These are phyloP conservation scores for Emys orbicularis DNA, from an alignment of 2,797 vertebrate genomes.

Conservation along the genomic window DNA sequence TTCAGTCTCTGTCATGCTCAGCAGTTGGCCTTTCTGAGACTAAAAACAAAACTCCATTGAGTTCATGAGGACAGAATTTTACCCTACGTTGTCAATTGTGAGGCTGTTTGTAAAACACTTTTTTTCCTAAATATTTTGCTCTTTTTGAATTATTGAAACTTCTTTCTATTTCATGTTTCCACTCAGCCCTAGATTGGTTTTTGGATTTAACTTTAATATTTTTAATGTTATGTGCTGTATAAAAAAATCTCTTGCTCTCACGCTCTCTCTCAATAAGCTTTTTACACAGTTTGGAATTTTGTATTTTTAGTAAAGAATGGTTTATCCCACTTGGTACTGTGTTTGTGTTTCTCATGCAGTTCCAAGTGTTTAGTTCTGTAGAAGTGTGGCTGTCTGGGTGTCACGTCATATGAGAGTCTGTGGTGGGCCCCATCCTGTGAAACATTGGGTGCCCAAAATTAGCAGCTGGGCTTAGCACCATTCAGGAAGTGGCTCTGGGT, in stretches of 20 bases:
- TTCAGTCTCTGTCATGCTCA: background rate
- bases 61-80: background rate
- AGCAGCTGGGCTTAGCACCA: background rate
- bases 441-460: background rate
- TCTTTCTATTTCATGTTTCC: background rate
- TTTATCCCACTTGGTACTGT: background rate
- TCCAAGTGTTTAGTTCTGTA: background rate
- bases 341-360: background rate
- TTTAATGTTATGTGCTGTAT: background rate
- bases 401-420: background rate
- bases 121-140: background rate
- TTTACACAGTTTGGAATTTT: background rate
- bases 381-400: background rate
- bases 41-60: background rate
- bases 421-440: background rate
- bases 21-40: background rate
- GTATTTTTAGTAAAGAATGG: background rate
- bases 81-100: background rate
- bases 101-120: background rate
- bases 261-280: background rate
- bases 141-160: background rate
- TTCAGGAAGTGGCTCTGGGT: background rate
- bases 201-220: background rate
- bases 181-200: background rate
- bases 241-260: background rate